A percentile compares a stretch with the other conserved stretches of the same genome.
Conservation (phyloP, 1,140 invertebrate species). For the Camponotus floridanus region DNA sequence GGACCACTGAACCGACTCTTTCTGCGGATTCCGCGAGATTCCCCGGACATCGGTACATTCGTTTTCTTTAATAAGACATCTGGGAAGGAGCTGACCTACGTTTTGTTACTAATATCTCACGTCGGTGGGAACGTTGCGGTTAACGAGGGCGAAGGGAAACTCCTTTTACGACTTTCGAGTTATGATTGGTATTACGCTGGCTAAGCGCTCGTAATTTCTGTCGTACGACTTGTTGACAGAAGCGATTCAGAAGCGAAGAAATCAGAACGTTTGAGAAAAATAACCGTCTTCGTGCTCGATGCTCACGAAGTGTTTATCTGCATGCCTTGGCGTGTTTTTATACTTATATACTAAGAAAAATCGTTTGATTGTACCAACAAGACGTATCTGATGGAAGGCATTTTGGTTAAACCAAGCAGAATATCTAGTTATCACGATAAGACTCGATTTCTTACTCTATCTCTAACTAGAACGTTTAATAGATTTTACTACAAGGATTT, state of each 20-base stretch:
- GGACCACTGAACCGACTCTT: constrained; percentile 67
- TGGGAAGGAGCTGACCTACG: not conserved
- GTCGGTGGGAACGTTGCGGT: constrained; percentile 27
- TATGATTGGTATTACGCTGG: constrained; percentile 56
- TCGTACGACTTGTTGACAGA: constrained; percentile 45
- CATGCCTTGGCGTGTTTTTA: not conserved
- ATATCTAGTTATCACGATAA: too few species aligned
- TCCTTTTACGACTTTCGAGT: constrained; percentile 57
- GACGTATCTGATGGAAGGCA: too few species aligned
- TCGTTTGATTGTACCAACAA: too few species aligned
- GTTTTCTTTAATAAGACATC: constrained; percentile 72
- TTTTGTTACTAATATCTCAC: constrained; percentile 62
- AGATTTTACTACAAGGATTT: too few species aligned
- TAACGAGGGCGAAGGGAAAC: constrained; percentile 52
- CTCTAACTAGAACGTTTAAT: too few species aligned
- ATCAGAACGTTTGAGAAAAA: not conserved
- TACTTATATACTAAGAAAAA: too few species aligned
- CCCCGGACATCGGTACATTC: constrained; percentile 63
- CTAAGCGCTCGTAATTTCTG: constrained; percentile 50
- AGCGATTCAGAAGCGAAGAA: constrained; percentile 5
- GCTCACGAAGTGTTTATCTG: not conserved
- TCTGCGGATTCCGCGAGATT: constrained; percentile 64
- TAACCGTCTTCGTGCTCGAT: not conserved
- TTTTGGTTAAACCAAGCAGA: too few species aligned
- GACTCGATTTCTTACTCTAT: too few species aligned